These are phyloP conservation scores for Acrobasis repandana DNA, from an alignment of 2,888 invertebrate species.

Conservation along the genomic window DNA sequence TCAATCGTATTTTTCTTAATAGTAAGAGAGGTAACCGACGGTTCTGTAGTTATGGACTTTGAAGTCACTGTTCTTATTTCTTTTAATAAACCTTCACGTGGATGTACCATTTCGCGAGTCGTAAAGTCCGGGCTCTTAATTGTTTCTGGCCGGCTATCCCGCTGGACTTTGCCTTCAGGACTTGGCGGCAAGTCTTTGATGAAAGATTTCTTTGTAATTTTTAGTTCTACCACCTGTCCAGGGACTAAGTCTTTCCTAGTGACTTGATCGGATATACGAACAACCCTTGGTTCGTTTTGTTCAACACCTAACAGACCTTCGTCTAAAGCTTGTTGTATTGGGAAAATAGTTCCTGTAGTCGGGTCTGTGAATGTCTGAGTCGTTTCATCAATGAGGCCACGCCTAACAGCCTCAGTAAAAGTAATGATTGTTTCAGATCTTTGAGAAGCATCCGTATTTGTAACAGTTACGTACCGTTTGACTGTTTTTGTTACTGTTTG, in stretches of 20 bases:
- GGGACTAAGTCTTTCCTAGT: conserved; percentile 67
- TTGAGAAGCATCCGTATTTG: conserved; percentile 84
- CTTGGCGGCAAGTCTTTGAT: conserved; percentile 73
- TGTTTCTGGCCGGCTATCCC: conserved; percentile 81
- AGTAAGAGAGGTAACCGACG: conserved; percentile 73
- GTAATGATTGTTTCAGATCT: conserved; percentile 85
- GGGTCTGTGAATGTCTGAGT: conserved; percentile 90
- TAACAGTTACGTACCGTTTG: conserved; percentile 90
- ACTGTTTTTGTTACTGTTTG: conserved; percentile 94
- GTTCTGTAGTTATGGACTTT: conserved; percentile 69
- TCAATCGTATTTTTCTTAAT: conserved; percentile 88
- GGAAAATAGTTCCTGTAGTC: conserved; percentile 86
- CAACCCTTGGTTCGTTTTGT: conserved; percentile 70
- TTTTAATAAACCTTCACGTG: conserved; percentile 50
- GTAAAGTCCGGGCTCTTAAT: conserved; percentile 81
- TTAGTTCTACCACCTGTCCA: conserved; percentile 76
- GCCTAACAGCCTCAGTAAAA: conserved; percentile 89
- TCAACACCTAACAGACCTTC: conserved; percentile 88
- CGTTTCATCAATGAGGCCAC: conserved; percentile 90
- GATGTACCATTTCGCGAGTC: conserved; percentile 47
- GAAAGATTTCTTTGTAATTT: conserved; percentile 79
- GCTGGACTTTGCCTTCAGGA: conserved; percentile 75
- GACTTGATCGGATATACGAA: conserved; percentile 67
- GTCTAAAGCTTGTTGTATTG: conserved; percentile 90
- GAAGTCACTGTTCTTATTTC: conserved; percentile 70